phyloP scores from a whole-genome alignment of 2,113 vertebrate species.

The Spea multiplicata region DNA sequence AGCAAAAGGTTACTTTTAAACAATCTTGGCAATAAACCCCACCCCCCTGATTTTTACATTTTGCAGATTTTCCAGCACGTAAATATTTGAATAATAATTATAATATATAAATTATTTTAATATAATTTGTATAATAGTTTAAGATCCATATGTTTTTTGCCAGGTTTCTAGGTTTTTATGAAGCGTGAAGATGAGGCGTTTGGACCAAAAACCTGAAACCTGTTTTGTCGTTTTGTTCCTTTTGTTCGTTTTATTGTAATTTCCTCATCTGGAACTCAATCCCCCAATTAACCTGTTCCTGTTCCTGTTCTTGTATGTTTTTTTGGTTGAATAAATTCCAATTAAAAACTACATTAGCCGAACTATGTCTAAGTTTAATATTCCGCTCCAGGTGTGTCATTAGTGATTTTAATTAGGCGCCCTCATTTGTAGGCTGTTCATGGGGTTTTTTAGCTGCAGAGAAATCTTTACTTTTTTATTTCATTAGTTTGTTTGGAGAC shows the following conservation, averaged over 20 bases:
- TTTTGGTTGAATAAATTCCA: slow-evolving; percentile 15
- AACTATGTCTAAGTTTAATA: slow-evolving; percentile 10
- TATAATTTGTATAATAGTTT: not conserved
- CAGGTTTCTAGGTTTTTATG: not conserved
- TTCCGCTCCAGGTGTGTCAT: slow-evolving; percentile 30
- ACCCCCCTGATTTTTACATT: too few relatives aligned
- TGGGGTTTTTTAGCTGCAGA: not conserved
- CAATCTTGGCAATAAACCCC: too few relatives aligned
- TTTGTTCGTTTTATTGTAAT: not conserved
- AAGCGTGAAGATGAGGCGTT: not conserved
- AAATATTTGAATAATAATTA: not conserved
- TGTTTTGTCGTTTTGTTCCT: not conserved
- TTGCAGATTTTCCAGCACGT: too few relatives aligned
- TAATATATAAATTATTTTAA: not conserved
- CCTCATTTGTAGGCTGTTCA: slow-evolving; percentile 3
- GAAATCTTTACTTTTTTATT: not conserved
- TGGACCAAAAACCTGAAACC: not conserved
- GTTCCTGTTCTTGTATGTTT: slow-evolving; percentile 2
- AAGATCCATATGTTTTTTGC: not conserved
- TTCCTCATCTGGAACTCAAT: not conserved
- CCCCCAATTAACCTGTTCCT: slow-evolving; percentile 3
- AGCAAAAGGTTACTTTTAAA: too few relatives aligned
- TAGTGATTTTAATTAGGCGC: slow-evolving; percentile 23
- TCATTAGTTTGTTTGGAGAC: not conserved
- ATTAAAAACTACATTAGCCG: slow-evolving; percentile 14